phyloP scores from a whole-genome alignment of 2,888 invertebrate genomes.

The Chrysolina americana region DNA sequence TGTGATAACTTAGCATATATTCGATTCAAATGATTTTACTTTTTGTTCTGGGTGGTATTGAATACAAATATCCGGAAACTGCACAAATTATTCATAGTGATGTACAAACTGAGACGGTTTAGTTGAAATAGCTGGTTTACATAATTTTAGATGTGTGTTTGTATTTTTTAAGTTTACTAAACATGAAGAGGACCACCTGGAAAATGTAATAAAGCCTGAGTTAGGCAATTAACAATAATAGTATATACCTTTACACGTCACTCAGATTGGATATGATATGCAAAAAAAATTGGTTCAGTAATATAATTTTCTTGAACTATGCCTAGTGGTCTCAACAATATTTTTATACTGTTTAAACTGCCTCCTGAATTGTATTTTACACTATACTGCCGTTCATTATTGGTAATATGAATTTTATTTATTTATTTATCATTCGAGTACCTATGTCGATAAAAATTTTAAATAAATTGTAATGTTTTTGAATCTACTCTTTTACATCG shows the following conservation, averaged over 20 bases:
- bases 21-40: conserved; percentile 33
- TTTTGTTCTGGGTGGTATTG: conserved; percentile 12
- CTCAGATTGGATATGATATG: not conserved
- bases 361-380: not conserved
- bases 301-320: not conserved
- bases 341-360: not conserved
- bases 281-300: not conserved
- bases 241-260: too few relatives aligned
- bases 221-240: too few relatives aligned
- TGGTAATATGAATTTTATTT: conserved; percentile 2
- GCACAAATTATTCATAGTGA: not conserved
- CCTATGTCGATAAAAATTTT: not conserved
- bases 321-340: not conserved
- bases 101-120: not conserved
- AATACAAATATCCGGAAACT: conserved; percentile 9
- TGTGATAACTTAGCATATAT: conserved; percentile 41
- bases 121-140: conserved; percentile 1
- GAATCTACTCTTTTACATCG: not conserved
- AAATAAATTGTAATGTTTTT: too few relatives aligned
- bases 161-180: not conserved
- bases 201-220: not conserved
- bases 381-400: conserved; percentile 15
- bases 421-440: conserved; percentile 1
- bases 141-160: conserved; percentile 21
- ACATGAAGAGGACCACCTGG: not conserved